Evolutionary conservation across 2,888 invertebrate genomes (phyloP).

Genomic region (Campoletis raptor): DNA sequence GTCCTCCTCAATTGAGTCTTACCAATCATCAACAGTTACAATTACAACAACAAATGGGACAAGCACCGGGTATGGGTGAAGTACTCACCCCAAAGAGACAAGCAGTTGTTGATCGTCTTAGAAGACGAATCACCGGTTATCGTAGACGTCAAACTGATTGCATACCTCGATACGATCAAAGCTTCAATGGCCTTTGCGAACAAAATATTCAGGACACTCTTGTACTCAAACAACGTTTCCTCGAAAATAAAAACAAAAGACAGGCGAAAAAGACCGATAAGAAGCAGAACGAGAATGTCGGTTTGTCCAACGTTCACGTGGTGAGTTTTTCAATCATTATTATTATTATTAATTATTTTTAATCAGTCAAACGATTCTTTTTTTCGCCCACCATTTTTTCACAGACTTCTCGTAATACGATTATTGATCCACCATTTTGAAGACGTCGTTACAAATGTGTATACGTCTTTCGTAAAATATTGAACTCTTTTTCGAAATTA

Average conservation of each 20-base stretch:
- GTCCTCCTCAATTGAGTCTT: slow-evolving; percentile 75
- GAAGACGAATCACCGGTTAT: slow-evolving; percentile 94
- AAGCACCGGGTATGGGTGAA: slow-evolving; percentile 87
- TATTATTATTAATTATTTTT: neutral
- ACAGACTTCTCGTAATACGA: neutral
- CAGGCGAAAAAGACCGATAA: slow-evolving; percentile 92
- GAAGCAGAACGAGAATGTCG: slow-evolving; percentile 88
- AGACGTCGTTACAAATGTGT: too few species aligned
- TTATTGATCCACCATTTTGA: neutral
- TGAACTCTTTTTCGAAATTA: too few species aligned
- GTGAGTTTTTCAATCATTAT: slow-evolving; percentile 74
- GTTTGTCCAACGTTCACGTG: slow-evolving; percentile 84
- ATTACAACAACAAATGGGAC: slow-evolving; percentile 84
- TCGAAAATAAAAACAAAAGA: slow-evolving; percentile 96
- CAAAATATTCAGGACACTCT: slow-evolving; percentile 96
- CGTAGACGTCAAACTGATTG: slow-evolving; percentile 94
- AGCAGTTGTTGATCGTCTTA: slow-evolving; percentile 93
- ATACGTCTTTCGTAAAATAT: too few species aligned
- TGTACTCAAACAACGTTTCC: slow-evolving; percentile 94
- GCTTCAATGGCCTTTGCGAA: slow-evolving; percentile 94
- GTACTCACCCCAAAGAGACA: slow-evolving; percentile 92
- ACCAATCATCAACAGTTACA: slow-evolving; percentile 80
- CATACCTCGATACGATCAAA: slow-evolving; percentile 94
- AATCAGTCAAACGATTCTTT: neutral
- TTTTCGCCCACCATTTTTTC: neutral